These are phyloP conservation scores for Peromyscus californicus DNA, from an alignment of 2,113 vertebrate species.

Conservation along the genomic window DNA sequence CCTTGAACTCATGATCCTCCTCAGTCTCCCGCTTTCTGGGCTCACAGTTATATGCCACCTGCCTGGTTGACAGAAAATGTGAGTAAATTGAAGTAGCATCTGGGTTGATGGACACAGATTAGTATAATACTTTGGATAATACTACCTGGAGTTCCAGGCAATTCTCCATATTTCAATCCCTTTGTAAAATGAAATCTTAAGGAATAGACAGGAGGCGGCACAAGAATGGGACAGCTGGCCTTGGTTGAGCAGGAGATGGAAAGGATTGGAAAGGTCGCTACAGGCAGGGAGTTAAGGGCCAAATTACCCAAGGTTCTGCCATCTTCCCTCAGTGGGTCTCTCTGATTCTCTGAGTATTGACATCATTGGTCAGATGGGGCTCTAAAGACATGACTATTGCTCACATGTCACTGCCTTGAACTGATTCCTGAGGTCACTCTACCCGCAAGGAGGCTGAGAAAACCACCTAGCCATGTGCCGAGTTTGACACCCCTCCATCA, in stretches of 20 bases:
- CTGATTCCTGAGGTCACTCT: background rate
- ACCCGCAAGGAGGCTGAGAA: background rate
- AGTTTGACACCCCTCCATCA: background rate
- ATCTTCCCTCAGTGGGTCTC: background rate
- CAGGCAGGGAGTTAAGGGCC: background rate
- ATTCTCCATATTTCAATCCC: background rate
- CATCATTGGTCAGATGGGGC: background rate
- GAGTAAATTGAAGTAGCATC: background rate
- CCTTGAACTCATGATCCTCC: background rate
- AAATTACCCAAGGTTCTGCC: background rate
- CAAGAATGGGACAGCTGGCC: background rate
- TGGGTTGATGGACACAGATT: background rate
- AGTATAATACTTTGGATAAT: background rate
- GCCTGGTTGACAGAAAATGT: background rate
- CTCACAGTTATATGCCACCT: background rate
- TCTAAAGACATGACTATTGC: background rate
- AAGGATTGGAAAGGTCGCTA: background rate
- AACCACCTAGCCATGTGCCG: background rate
- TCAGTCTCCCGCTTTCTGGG: background rate
- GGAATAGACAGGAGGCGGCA: background rate
- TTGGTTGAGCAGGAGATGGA: background rate
- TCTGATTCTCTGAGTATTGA: background rate
- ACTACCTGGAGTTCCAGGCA: background rate
- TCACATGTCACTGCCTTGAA: background rate
- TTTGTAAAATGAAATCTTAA: background rate